Base-by-base conservation (phyloP, 2,888 invertebrate species). In the Sesia bembeciformis region DNA sequence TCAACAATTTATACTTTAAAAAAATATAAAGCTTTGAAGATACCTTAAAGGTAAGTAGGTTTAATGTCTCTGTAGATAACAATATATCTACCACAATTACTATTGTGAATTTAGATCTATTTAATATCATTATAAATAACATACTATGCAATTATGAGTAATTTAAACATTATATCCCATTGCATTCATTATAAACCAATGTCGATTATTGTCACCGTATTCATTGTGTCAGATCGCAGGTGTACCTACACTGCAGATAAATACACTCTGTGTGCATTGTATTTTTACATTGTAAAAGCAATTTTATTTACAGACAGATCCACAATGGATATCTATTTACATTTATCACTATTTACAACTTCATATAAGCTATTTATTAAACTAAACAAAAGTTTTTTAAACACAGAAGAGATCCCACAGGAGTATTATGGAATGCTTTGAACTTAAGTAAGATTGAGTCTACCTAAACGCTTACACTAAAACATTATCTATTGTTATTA, bases 341-440 rank as follows among this genome's bases (percentile, higher is more conserved):
- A 66, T 57, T 55, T 56, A 65, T 63, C 75, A 76, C 75, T 74
- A 66, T 67, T 52, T 84, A 83, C 84, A 85, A 61, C 70, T 56
- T 55, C 23, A 53, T 49, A 51, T 51, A 58, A 57, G 56, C 49
- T 56, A 56, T 53, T 56, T 39, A 52, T 70, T 74, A 78, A 73
- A 84, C 81, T 84, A 81, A 73, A 78, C 74, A 70, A 76, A 81
- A 83, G 84, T 81, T 85, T 79, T 79, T 76, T 78, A 84, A 85
- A 87, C 84, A 85, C 83, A 81, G 84, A 78, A 81, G 88, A 86
- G 88, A 88, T 88, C 88, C 88, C 87, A 86, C 77, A 82, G 64
- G 73, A 85, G 81, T 84, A 78, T 72, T 80, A 86, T 81, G 88
- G 88, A 88, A 88, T 88, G 88, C 79, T 84, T 87, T 71, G 66